Evolutionary conservation across 2,113 vertebrate genomes (phyloP).

Genomic region (Psittacula cyanocephala): DNA sequence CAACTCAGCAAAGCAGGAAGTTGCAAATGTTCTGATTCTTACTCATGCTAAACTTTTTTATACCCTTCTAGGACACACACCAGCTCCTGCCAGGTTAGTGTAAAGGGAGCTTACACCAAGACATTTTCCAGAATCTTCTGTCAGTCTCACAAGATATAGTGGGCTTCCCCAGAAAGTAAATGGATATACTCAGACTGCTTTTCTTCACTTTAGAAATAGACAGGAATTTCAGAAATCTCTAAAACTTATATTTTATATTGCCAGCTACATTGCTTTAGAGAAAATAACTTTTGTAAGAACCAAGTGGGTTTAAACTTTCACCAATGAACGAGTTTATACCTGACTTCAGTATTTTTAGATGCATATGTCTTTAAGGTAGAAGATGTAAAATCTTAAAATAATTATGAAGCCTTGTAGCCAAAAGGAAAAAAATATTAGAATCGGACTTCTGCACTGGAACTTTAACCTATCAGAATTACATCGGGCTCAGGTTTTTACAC

Average conservation of each 20-base stretch:
- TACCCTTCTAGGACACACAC: accelerated
- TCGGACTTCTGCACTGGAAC: background rate
- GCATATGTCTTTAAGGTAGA: conserved; percentile 20
- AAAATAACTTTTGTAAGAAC: background rate
- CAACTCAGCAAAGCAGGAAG: background rate
- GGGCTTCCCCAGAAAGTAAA: background rate
- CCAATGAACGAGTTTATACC: background rate
- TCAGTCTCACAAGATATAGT: background rate
- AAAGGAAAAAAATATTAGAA: conserved; percentile 37
- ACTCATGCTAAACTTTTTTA: accelerated
- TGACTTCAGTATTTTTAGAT: conserved; percentile 2
- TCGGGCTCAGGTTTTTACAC: conserved; percentile 43
- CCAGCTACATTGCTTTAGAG: background rate
- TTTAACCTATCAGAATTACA: conserved; percentile 60
- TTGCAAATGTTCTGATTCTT: background rate
- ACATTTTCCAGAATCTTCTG: background rate
- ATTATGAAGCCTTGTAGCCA: conserved; percentile 39
- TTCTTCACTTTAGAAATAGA: background rate
- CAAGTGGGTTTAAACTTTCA: conserved; percentile 33
- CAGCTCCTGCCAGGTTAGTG: background rate
- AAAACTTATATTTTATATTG: background rate
- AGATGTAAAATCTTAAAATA: conserved; percentile 36
- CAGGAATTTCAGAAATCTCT: background rate
- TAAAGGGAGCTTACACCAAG: accelerated
- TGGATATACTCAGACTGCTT: background rate